Base-by-base conservation (phyloP, 2,888 invertebrate species). In the Neria commutata region DNA sequence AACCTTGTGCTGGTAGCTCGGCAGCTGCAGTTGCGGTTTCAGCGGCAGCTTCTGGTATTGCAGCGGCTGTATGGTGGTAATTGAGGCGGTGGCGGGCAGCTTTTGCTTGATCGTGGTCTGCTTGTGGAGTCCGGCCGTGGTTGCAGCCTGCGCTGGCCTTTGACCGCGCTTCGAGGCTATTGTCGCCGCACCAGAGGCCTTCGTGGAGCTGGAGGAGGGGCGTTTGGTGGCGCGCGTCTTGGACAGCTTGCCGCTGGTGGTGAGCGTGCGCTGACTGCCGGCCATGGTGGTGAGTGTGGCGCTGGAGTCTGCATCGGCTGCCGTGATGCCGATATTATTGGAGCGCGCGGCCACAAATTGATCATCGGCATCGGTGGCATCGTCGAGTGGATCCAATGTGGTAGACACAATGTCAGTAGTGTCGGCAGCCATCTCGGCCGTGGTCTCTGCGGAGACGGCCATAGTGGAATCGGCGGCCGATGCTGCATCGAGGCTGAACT, bases 331-430 rank as follows among this genome's bases (percentile, higher is more conserved):
- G 34, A 77, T 73, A 56, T 75, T 79, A 60, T 79, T 79, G 11
- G 79, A 79, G 55, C 79, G 74, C 10, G 79, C 75, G 1, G 77
- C 80, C 34, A 79, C 80, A 66, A 80, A 78, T 62, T 79, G 76
- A 64, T 79, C 80, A 37, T 76, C 72, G 3, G 71, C 59, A 64
- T 78, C 75, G 54, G 78, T 78, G 58, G 75, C 71, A 61, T 75
- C 77, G 0, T 74, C 56, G 0, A 65, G 50, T 23, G 74, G 64
- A 1, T 64, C 72, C 14, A 68, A 69, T 17, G 75, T 76, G 0
- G 72, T 58, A 3, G 40, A 42, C 33, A 64, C 62, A 8, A 62
- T 58, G 26, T 71, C 65, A 2, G 45, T 51, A 10, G 65, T 68
- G 2, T n/a, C 42, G 11, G 57, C 50, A 2, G 16, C 56, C 8